Percentiles rank a stretch among this genome's conserved stretches.
phyloP scores from a whole-genome alignment of 2,797 vertebrate genomes.

The Cirrhinus molitorella region DNA sequence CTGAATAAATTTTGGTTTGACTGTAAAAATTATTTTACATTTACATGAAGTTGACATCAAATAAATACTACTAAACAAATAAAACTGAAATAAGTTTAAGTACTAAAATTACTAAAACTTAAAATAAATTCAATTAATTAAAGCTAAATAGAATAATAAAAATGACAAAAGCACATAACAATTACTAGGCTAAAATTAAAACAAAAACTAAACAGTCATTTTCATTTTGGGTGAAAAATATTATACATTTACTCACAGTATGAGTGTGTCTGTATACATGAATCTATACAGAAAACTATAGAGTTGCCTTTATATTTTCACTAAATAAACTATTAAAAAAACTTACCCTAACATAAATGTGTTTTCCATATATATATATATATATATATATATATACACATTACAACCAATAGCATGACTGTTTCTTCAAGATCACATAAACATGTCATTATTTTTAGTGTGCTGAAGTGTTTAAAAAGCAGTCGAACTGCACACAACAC shows the following conservation, averaged over 20 bases:
- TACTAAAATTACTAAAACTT: neutral
- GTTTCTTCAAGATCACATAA: conserved; percentile 42
- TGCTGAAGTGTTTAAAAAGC: conserved; percentile 52
- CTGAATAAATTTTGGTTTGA: no score
- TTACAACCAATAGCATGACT: neutral
- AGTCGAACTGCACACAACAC: conserved; percentile 44
- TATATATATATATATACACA: neutral
- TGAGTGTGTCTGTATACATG: neutral
- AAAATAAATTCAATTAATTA: neutral
- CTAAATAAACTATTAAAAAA: neutral
- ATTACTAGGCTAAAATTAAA: neutral
- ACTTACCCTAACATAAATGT: conserved; percentile 2
- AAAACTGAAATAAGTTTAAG: neutral
- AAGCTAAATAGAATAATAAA: neutral
- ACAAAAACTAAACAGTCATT: neutral
- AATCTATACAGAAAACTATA: neutral
- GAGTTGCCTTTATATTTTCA: neutral
- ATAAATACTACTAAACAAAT: neutral
- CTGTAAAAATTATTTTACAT: no score
- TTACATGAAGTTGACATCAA: no score
- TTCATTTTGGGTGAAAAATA: neutral
- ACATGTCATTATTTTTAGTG: conserved; percentile 49
- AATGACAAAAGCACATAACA: neutral
- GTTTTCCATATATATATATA: conserved; percentile 2
- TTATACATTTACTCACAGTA: neutral